These are phyloP conservation scores for Unio pictorum DNA, from an alignment of 2,888 invertebrate species.

Conservation along the genomic window DNA sequence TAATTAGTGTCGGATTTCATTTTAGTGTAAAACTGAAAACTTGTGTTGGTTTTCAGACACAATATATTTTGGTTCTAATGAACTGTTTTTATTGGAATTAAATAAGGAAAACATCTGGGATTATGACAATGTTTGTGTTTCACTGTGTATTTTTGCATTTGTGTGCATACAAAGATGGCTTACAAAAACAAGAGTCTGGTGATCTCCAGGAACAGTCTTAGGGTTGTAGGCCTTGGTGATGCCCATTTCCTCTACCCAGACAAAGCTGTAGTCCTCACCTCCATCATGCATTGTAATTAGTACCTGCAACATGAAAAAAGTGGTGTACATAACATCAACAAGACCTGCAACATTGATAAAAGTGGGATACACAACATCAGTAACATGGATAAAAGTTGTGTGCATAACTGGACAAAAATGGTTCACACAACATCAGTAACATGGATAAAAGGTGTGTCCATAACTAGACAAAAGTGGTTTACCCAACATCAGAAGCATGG, in stretches of 20 bases:
- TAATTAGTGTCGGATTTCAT: too few species aligned
- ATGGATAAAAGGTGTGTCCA: neutral
- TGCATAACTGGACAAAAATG: neutral
- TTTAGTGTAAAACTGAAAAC: too few species aligned
- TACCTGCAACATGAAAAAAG: slow-evolving; percentile 52
- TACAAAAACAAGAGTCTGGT: slow-evolving; percentile 90
- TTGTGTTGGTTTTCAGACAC: too few species aligned
- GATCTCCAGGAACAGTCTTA: slow-evolving; percentile 91
- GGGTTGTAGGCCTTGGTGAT: slow-evolving; percentile 86
- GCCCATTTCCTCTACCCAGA: slow-evolving; percentile 75
- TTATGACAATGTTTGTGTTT: too few species aligned
- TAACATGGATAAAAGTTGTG: neutral
- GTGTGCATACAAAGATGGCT: slow-evolving; percentile 28
- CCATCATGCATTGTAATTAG: slow-evolving; percentile 89
- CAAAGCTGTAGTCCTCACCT: slow-evolving; percentile 79
- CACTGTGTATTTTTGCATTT: too few species aligned
- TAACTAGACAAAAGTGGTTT: neutral
- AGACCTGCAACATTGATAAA: neutral
- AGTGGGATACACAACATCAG: neutral
- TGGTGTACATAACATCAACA: neutral
- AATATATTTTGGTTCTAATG: too few species aligned
- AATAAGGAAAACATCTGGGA: too few species aligned
- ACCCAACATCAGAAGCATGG: neutral
- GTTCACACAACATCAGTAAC: neutral
- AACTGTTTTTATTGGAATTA: too few species aligned